Evolutionary conservation across 2,888 invertebrate species (phyloP).

Genomic region (Petrophora chlorosata): DNA sequence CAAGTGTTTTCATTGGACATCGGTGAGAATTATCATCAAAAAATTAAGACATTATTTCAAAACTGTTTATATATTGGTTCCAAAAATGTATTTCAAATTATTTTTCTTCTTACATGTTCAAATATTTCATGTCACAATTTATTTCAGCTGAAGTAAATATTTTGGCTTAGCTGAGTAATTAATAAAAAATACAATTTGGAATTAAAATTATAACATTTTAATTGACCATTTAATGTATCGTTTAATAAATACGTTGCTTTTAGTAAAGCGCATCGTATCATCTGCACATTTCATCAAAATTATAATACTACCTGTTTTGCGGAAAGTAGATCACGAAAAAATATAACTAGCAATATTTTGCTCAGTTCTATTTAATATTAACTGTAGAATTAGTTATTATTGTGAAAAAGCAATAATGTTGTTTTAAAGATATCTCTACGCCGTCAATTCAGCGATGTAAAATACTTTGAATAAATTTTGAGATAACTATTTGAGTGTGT

Average conservation of each 20-base stretch:
- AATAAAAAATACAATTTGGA: not conserved
- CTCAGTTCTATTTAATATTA: slow-evolving; percentile 50
- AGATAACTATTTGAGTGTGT: slow-evolving; percentile 60
- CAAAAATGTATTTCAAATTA: too few species aligned
- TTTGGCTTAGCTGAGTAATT: too few species aligned
- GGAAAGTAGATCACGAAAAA: not conserved
- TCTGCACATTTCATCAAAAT: too few species aligned
- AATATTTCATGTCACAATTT: too few species aligned
- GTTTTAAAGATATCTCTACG: slow-evolving; percentile 77
- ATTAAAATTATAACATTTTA: too few species aligned
- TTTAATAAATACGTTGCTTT: too few species aligned
- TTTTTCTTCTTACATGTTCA: too few species aligned
- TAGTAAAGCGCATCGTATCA: too few species aligned
- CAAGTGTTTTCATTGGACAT: slow-evolving; percentile 65
- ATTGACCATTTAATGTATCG: too few species aligned
- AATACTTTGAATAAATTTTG: slow-evolving; percentile 63
- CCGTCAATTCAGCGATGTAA: slow-evolving; percentile 82
- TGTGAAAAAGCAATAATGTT: slow-evolving; percentile 57
- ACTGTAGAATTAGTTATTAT: slow-evolving; percentile 52
- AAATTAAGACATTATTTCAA: slow-evolving; percentile 8
- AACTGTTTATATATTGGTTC: too few species aligned
- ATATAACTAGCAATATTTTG: not conserved
- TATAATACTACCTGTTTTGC: too few species aligned
- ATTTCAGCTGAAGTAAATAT: too few species aligned
- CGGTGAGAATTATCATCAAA: slow-evolving; percentile 79